A percentile compares a stretch with the other conserved stretches of the same genome.
phyloP scores from a whole-genome alignment of 2,888 invertebrate genomes.

The Xanthostigma xanthostigma region DNA sequence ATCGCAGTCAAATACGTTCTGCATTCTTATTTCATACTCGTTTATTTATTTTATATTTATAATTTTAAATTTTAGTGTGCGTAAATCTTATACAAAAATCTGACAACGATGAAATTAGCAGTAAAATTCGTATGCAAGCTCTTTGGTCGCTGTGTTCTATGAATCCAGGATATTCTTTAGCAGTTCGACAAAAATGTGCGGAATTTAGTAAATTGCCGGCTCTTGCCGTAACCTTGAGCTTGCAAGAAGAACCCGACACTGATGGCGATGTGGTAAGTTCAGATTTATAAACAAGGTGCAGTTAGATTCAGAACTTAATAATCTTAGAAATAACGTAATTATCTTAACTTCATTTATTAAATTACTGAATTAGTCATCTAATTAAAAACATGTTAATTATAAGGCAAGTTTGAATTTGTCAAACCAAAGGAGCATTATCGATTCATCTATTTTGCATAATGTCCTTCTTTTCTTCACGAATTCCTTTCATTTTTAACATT shows the following conservation, averaged over 20 bases:
- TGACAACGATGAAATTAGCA: slow-evolving; percentile 78
- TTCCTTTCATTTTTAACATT: too few species aligned
- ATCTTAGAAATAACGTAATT: too few species aligned
- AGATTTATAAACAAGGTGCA: too few species aligned
- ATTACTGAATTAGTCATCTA: too few species aligned
- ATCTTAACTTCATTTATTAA: too few species aligned
- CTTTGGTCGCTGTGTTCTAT: slow-evolving; percentile 72
- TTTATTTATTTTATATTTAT: slow-evolving; percentile 3
- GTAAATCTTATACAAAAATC: slow-evolving; percentile 73
- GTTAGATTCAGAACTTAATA: too few species aligned
- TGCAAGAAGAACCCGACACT: slow-evolving; percentile 36
- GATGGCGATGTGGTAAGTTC: slow-evolving; percentile 26
- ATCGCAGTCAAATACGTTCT: neutral
- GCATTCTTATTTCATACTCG: neutral
- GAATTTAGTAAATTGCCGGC: slow-evolving; percentile 83
- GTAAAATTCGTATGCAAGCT: slow-evolving; percentile 57
- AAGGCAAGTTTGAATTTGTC: too few species aligned
- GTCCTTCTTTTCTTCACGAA: too few species aligned
- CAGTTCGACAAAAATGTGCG: slow-evolving; percentile 75
- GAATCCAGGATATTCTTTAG: slow-evolving; percentile 75
- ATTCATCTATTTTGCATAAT: too few species aligned
- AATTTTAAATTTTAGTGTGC: slow-evolving; percentile 43
- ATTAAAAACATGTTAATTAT: too few species aligned
- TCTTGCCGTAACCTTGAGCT: slow-evolving; percentile 66
- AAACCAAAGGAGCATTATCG: too few species aligned